These are phyloP conservation scores for Drosophila colorata DNA, from an alignment of 2,888 invertebrate species.

Conservation along the genomic window DNA sequence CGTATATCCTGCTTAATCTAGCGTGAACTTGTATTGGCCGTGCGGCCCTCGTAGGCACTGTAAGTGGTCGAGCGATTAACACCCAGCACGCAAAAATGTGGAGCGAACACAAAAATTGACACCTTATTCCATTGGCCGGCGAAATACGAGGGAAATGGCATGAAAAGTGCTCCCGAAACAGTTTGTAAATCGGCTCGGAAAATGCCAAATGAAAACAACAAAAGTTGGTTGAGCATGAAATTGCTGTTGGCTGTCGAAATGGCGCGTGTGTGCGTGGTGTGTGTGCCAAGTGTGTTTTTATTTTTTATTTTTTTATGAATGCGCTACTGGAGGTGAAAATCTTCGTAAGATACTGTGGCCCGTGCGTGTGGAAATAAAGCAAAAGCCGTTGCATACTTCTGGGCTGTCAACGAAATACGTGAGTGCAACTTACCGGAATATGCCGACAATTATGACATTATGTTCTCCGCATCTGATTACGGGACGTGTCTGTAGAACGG, in stretches of 20 bases:
- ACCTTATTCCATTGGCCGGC: slow-evolving; percentile 53
- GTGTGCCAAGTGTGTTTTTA: slow-evolving; percentile 5
- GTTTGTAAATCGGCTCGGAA: slow-evolving; percentile 51
- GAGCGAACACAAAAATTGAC: slow-evolving; percentile 65
- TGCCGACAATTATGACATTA: slow-evolving; percentile 50
- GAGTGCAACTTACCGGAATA: slow-evolving; percentile 57
- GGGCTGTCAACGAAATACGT: slow-evolving; percentile 40
- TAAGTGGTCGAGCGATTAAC: slow-evolving; percentile 68
- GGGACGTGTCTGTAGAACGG: neutral
- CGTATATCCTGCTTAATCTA: slow-evolving; percentile 71
- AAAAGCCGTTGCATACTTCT: slow-evolving; percentile 67
- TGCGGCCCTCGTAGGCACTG: slow-evolving; percentile 44
- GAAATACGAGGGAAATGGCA: slow-evolving; percentile 28
- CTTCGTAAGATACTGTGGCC: too few species aligned
- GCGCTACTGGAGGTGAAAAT: too few species aligned
- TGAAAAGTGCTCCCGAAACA: slow-evolving; percentile 21
- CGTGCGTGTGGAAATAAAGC: slow-evolving; percentile 13
- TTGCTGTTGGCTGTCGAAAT: slow-evolving; percentile 55
- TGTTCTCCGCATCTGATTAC: slow-evolving; percentile 8
- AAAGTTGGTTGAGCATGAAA: slow-evolving; percentile 80
- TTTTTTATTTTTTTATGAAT: too few species aligned
- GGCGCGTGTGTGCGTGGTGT: slow-evolving; percentile 9
- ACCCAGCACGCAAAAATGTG: slow-evolving; percentile 57
- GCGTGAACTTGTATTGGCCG: slow-evolving; percentile 73
- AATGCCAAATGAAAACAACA: slow-evolving; percentile 74